Percentiles rank a stretch among this genome's conserved stretches.
These are phyloP conservation scores for Ophthalmolycus amberensis DNA, from an alignment of 2,113 vertebrate genomes.

Conservation along the genomic window DNA sequence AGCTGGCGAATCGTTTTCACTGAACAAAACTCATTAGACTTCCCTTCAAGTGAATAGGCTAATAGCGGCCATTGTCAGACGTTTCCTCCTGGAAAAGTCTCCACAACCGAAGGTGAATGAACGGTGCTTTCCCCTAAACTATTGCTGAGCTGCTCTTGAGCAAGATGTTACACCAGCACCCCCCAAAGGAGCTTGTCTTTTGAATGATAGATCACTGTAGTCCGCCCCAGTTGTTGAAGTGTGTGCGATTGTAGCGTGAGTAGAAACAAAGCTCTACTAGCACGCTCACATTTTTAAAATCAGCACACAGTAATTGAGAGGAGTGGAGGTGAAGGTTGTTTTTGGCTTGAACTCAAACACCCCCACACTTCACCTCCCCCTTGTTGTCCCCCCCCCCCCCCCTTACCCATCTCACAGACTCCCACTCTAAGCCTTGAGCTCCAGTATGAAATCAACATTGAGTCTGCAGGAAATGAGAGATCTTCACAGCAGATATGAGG, in stretches of 20 bases:
- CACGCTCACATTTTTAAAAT: conserved; percentile 44
- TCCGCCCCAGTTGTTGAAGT: conserved; percentile 31
- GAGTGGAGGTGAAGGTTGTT: conserved; percentile 68
- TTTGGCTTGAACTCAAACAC: conserved; percentile 70
- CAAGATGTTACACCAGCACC: not conserved
- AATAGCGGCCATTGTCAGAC: not conserved
- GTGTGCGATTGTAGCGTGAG: conserved; percentile 27
- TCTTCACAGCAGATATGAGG: conserved; percentile 76
- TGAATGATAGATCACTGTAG: conserved; percentile 30
- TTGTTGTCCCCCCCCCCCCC: not conserved
- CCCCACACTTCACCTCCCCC: conserved; percentile 58
- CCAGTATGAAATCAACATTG: conserved; percentile 81
- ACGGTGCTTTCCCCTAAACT: not conserved
- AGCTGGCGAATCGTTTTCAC: not conserved
- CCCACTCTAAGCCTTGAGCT: conserved; percentile 74
- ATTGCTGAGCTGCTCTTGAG: conserved; percentile 12
- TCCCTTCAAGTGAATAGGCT: not conserved
- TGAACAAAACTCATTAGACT: not conserved
- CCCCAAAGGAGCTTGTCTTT: conserved; percentile 14
- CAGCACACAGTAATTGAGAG: conserved; percentile 46
- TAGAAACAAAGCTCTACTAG: conserved; percentile 1
- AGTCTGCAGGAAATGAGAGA: conserved; percentile 83
- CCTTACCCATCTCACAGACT: conserved; percentile 65
- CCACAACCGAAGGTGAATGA: not conserved
- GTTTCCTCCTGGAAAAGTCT: not conserved